Conservation (phyloP, 2,113 vertebrate species). For the Marmota monax region DNA sequence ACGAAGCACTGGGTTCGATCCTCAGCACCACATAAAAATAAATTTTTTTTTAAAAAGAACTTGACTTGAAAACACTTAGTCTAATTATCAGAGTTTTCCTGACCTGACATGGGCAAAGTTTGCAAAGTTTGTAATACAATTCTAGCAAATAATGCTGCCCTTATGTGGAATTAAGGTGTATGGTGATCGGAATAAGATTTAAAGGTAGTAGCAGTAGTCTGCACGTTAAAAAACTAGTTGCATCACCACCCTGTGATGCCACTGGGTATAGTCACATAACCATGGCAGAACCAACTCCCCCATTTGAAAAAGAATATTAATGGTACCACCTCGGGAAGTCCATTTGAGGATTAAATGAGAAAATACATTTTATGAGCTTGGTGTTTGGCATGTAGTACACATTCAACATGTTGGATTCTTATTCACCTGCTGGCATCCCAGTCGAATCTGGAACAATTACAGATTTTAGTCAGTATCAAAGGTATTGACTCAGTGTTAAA, state of each 20-base stretch:
- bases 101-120: neutral
- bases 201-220: too few species aligned
- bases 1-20: too few species aligned
- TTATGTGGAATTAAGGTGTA: neutral
- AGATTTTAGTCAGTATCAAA: conserved; percentile 21
- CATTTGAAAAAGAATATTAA: neutral
- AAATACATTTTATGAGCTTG: neutral
- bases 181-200: neutral
- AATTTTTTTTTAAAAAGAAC: neutral
- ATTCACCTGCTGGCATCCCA: neutral
- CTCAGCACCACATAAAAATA: too few species aligned
- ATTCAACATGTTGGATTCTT: neutral
- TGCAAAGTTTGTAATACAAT: neutral
- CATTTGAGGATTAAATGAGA: neutral
- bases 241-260: neutral
- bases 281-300: neutral
- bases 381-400: neutral
- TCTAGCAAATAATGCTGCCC: neutral
- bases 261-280: neutral
- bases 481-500: neutral
- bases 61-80: neutral
- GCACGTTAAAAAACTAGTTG: too few species aligned
- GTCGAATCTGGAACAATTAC: neutral
- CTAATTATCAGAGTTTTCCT: neutral
- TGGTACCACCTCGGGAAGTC: neutral